Base-by-base conservation (phyloP, 1,140 invertebrate genomes). In the Phenacoccus solenopsis region DNA sequence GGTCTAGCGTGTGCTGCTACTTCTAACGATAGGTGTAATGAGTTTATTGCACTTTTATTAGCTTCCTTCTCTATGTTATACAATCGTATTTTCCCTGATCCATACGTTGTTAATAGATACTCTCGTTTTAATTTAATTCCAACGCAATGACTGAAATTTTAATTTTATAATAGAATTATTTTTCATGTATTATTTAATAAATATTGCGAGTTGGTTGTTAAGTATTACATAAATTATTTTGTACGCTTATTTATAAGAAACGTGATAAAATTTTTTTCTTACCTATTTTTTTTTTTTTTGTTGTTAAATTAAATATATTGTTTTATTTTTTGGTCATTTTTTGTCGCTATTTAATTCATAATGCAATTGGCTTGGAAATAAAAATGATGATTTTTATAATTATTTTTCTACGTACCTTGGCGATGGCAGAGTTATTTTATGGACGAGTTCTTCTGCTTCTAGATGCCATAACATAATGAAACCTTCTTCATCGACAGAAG, bases 31-130 rank as follows among this genome's bases (percentile, higher is more conserved):
- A 82, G 69, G 22, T 67, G 35, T 0, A 72, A 67, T 4, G 68
- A 30, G 9, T 38, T 69, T 61, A 49, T 49, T 28, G 30, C 70
- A n/a, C 67, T 27, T 22, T 70, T 71, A 35, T 72, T 38, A 49
- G 38, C 3, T 3, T 49, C 38, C 16, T 16, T 49, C 16, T 49
- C 38, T 1, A 72, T 64, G 22, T 74, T 75, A 74, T 78, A 82
- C 1, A 82, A 69, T 56, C 79, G 71, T 13, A 83, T 72, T 71
- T 82, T 81, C n/a, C 82, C 82, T 21, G 79, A 80, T 1, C 79
- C 80, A 75, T 80, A 83, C 0, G 74, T 79, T 20, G 76, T 79
- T 13, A 81, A 72, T 0, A 83, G 68, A 22, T 78, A 73, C 32
- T 76, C 73, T 28, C 72, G 67, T 73, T 72, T 74, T 27, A 76